Conservation (phyloP, 2,113 vertebrate species). For the Narcine bancroftii region DNA sequence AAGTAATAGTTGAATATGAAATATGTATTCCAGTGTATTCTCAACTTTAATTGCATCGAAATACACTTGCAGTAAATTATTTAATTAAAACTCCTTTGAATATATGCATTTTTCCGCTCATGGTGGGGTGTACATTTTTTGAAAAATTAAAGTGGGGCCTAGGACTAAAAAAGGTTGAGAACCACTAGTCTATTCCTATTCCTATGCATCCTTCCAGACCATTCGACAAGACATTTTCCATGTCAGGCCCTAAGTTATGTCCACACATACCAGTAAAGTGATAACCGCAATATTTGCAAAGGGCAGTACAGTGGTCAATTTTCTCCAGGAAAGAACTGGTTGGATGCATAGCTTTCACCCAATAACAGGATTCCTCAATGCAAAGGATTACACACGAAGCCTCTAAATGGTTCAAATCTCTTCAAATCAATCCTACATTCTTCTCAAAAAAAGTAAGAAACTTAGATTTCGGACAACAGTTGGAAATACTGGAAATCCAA, state of each 20-base stretch:
- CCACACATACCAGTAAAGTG: background rate
- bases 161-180: no score
- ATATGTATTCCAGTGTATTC: no score
- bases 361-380: background rate
- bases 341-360: background rate
- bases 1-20: no score
- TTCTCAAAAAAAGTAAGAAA: background rate
- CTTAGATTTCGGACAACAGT: no score
- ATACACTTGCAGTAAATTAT: no score
- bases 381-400: background rate
- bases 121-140: no score
- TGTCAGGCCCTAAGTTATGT: background rate
- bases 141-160: no score
- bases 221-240: background rate
- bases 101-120: no score
- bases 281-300: background rate
- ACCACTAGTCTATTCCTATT: slow-evolving; percentile 1
- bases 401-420: background rate
- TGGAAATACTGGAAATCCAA: no score
- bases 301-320: background rate
- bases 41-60: no score
- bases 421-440: background rate
- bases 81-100: no score
- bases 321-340: background rate
- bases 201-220: background rate